These are phyloP conservation scores for Mycteria americana DNA, from an alignment of 2,797 vertebrate genomes.

Conservation along the genomic window DNA sequence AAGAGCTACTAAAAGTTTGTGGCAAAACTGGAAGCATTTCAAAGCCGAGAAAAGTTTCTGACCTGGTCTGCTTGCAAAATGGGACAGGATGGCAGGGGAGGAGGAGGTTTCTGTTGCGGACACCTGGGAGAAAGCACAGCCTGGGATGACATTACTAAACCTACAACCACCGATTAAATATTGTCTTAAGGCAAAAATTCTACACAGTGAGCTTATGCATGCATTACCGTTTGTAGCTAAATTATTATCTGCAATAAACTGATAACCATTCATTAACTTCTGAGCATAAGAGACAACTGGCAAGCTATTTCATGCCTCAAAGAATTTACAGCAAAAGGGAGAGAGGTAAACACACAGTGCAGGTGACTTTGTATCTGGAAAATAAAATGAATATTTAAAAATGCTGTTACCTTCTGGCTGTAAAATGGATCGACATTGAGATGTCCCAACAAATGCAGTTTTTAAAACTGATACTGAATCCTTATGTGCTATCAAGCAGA, in stretches of 20 bases:
- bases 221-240: conserved; percentile 53
- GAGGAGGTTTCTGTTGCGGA: neutral
- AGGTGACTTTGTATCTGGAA: conserved; percentile 69
- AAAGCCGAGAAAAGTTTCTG: neutral
- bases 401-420: conserved; percentile 11
- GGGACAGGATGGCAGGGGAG: neutral
- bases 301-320: conserved; percentile 78
- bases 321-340: conserved; percentile 74
- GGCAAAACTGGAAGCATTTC: neutral
- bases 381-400: conserved; percentile 65
- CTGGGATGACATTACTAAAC: neutral
- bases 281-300: conserved; percentile 66
- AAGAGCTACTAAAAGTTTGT: neutral
- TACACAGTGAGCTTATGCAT: conserved; percentile 46
- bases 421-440: conserved; percentile 3
- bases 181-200: conserved; percentile 60
- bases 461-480: conserved; percentile 26
- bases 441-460: neutral
- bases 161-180: neutral
- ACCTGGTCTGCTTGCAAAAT: neutral
- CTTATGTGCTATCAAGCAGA: neutral
- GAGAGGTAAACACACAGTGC: neutral
- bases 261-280: conserved; percentile 75
- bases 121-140: neutral
- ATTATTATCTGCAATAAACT: conserved; percentile 70